Conservation (phyloP, 2,113 vertebrate species). For the Himantopus leucocephalus region DNA sequence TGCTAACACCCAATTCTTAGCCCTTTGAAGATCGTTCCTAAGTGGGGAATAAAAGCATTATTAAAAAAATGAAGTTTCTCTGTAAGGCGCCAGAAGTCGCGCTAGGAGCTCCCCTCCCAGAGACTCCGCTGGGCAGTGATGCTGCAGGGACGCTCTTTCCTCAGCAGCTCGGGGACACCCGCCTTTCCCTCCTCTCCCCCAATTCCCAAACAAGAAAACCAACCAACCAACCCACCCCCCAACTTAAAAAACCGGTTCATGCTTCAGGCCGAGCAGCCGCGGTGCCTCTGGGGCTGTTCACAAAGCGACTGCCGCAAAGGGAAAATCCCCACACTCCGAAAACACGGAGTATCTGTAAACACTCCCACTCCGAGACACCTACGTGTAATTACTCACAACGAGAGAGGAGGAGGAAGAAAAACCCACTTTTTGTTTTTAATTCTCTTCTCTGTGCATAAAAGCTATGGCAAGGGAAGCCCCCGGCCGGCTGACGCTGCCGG, state of each 20-base stretch:
- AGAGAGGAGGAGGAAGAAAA: not conserved
- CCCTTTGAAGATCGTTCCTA: not conserved
- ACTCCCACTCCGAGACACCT: slow-evolving; percentile 14
- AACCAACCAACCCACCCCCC: no score
- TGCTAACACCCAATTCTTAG: not conserved
- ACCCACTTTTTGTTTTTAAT: not conserved
- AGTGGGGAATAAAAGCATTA: not conserved
- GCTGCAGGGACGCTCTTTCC: not conserved
- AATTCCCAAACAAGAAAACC: not conserved
- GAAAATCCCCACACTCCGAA: not conserved
- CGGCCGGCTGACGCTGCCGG: accelerated
- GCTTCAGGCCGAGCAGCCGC: not conserved
- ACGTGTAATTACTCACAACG: not conserved
- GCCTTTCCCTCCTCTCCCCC: not conserved
- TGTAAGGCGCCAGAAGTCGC: not conserved
- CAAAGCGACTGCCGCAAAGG: not conserved
- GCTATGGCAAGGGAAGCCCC: not conserved
- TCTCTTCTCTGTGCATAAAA: not conserved
- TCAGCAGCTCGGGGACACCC: no score
- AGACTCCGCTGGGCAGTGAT: accelerated
- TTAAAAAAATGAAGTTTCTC: not conserved
- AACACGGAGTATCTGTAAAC: not conserved
- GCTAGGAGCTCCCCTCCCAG: not conserved
- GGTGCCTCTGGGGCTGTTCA: not conserved
- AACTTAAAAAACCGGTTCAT: no score